Evolutionary conservation across 1,140 invertebrate genomes (phyloP), one percentile per base, ranked within the genome.

Genomic region (honey bee (Apis mellifera)): DNA sequence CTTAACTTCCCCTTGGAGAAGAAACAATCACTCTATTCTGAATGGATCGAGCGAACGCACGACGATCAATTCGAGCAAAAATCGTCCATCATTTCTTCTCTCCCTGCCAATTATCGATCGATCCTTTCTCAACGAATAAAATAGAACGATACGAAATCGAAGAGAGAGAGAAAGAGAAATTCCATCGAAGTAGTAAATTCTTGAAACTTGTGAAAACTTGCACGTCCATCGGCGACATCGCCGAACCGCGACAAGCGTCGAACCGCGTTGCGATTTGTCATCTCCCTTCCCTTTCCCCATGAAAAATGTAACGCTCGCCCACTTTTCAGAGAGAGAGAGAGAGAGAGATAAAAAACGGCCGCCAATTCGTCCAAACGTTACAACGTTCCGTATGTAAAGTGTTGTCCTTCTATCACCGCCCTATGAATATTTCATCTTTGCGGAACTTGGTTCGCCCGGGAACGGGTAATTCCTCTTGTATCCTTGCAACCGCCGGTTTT

Each of bases 391-490:
- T 76, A 81, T 76, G 72, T 55, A 81, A 81, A 81, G 21, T 52
- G 23, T 82, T 76, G 54, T 59, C 13, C 79, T 65, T 3, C 59
- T 23, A 82, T 76, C 72, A 73, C 42, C 73, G 23, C 12, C 64
- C 79, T 32, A 82, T 82, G 81, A 82, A 82, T 82, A 82, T 82
- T 82, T 82, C 81, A 82, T 82, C 52, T 55, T 55, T 32, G 57
- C 42, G 42, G n/a, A 26, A 64, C 32, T 32, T 32, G 2, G 0
- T 32, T 32, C 32, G 0, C 57, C 54, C 15, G 17, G 23, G 64
- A 0, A 13, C 15, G 32, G 64, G 32, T 82, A 82, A 82, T 82
- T 82, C 64, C 81, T 70, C 50, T 57, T 5, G 75, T 55, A 55
- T 82, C 70, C 75, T 64, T 71, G 55, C 17, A 48, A 42, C 26